Base-by-base conservation (phyloP, 2,888 invertebrate species). In the Latheticus oryzae region DNA sequence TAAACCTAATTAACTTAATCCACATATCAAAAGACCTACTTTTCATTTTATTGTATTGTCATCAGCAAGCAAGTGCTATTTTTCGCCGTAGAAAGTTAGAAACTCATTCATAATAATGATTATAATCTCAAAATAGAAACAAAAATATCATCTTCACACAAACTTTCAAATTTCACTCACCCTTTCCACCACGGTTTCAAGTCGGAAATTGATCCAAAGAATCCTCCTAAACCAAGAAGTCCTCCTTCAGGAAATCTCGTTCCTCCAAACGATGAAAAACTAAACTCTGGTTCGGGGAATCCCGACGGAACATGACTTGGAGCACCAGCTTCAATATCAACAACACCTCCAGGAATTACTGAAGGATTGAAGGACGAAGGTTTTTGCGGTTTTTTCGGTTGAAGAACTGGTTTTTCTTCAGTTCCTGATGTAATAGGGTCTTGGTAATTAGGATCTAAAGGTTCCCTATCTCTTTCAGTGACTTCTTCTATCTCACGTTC, bases 181-280 rank as follows among this genome's bases (percentile, higher is more conserved):
- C 81, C 80, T 70, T 80, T 78, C 80, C 81, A 82, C 81, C 81
- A 81, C 4, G 78, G 77, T 43, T 71, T 70, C 5, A 62, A 62
- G 1, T 67, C 66, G 2, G 59, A 56, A 3, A 68, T 57, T 2
- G 67, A 60, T 3, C 72, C 71, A 32, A 76, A 75, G 61, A 76
- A 64, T 51, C 72, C 73, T 28, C 74, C 74, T 30, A 76, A 58
- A n/a, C 71, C 70, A 19, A 70, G 68, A 5, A 65, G 54, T 12
- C 64, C 65, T 28, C 48, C 30, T 5, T 33, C 58, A 62, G 58
- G 26, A 58, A 16, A 15, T 2, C 15, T 13, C 17, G 16, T 54
- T 48, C 43, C 32, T 30, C 40, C 58, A 51, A 63, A 63, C 26
- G 60, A 47, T 7, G 66, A 60, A 26, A 68, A 64, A 9, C 71